Evolutionary conservation across 92 coral and sea anemone genomes (phyloP), one percentile per base, ranked within the genome.

Genomic region (Epizoanthus illoricatus): DNA sequence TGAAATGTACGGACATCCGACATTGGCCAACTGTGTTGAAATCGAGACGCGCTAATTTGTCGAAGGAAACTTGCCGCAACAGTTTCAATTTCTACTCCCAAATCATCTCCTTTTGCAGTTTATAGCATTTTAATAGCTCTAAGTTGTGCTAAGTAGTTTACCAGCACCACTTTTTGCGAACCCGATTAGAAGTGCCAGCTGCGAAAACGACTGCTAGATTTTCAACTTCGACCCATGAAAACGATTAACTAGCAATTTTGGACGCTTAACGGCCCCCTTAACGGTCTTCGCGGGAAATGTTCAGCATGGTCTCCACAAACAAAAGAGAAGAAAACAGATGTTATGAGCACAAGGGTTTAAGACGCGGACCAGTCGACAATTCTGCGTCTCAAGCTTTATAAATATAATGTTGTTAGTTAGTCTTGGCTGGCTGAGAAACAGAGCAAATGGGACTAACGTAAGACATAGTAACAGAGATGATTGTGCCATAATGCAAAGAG

Each of bases 21-120:
- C 21, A 15, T 57, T 62, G 61, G 65, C 56, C 56, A 78, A 78
- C 13, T 4, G 82, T 78, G 82, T 78, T 78, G 82, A 78, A 78
- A 78, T 78, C 65, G 52, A 40, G 81, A 78, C 43, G 82, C 82
- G 82, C 54, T 78, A 78, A 78, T 78, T 78, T 78, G 82, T 63
- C 82, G 82, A 78, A 78, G 71, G 82, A 64, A 78, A 54, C 43
- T 75, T 75, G 81, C 45, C 68, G 81, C 81, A 36, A 24, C 18
- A 10, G 71, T 78, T 78, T 78, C 60, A 63, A 11, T 17, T 61
- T 76, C 54, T 10, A 49, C 43, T 11, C 80, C 24, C 5, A 54
- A 40, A 36, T 10, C 60, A 57, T 54, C 42, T 63, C 71, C 23
- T 63, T 78, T 62, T 78, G 71, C 82, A 63, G 45, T 42, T 78